Conservation (phyloP, 1,140 invertebrate species). For the Drosophila setifemur region DNA sequence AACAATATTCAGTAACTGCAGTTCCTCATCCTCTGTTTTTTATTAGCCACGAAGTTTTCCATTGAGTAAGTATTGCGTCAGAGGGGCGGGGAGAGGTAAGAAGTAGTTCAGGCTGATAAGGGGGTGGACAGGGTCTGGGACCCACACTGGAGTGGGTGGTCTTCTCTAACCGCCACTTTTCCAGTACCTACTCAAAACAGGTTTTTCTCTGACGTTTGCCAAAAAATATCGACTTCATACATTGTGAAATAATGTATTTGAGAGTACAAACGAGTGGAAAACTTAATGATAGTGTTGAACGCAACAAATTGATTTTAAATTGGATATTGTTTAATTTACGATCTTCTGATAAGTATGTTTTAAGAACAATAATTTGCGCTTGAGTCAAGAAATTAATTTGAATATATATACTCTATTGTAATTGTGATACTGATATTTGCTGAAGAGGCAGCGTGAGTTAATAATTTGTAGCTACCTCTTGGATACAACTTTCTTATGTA, state of each 20-base stretch:
- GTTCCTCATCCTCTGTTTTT: conserved; percentile 15
- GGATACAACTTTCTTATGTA: no score
- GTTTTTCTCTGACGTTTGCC: conserved; percentile 5
- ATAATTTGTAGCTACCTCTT: no score
- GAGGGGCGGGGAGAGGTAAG: background rate
- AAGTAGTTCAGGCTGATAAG: background rate
- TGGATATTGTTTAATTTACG: no score
- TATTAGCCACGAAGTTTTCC: conserved; percentile 18
- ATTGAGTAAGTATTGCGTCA: conserved; percentile 42
- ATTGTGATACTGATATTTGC: no score
- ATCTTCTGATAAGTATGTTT: no score
- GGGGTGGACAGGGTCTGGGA: conserved; percentile 5
- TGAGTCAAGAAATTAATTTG: no score
- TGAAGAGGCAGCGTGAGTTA: no score
- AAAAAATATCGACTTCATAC: conserved; percentile 41
- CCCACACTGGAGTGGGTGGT: conserved; percentile 24
- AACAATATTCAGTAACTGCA: conserved; percentile 26
- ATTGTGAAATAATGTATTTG: background rate
- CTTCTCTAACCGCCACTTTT: background rate
- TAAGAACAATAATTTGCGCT: no score
- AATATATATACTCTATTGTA: no score
- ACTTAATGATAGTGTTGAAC: no score
- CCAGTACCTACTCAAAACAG: conserved; percentile 5
- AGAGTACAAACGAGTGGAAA: background rate
- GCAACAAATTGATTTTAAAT: no score